These are phyloP conservation scores for Crenichthys baileyi DNA, from an alignment of 2,797 vertebrate genomes.

Conservation along the genomic window DNA sequence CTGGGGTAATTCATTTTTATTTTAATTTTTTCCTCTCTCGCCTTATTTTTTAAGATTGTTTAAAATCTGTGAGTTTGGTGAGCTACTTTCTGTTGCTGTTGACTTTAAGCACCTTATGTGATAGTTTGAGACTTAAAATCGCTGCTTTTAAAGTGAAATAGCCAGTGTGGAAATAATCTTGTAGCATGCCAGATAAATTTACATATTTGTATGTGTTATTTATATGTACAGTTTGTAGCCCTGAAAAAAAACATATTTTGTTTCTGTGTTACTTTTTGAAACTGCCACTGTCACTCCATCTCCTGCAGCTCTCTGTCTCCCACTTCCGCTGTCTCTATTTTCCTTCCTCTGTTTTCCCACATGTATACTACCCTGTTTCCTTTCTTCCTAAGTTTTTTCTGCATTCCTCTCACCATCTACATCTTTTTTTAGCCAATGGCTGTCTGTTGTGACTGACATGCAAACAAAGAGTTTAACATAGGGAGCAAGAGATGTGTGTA, in stretches of 20 bases:
- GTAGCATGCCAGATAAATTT: constrained; percentile 44
- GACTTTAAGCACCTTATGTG: constrained; percentile 27
- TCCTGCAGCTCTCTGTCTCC: constrained; percentile 34
- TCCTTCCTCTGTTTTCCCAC: constrained; percentile 41
- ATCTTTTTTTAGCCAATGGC: constrained; percentile 53
- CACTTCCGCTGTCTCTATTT: constrained; percentile 46
- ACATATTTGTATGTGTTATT: constrained; percentile 30
- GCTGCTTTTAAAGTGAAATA: constrained; percentile 42
- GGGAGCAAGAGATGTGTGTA: constrained; percentile 27
- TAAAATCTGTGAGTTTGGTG: constrained; percentile 10
- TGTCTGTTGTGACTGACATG: constrained; percentile 29
- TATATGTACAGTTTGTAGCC: constrained; percentile 46
- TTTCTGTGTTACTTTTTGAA: background rate
- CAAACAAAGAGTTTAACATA: background rate
- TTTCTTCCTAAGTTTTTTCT: constrained; percentile 55
- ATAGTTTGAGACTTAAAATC: constrained; percentile 32
- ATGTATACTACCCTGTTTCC: constrained; percentile 42
- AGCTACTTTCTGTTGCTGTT: constrained; percentile 10
- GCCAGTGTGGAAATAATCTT: constrained; percentile 47
- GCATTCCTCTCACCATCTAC: constrained; percentile 30
- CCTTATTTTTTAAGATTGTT: background rate
- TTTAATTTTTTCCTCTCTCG: background rate
- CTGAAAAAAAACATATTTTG: constrained; percentile 7
- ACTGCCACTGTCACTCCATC: constrained; percentile 5
- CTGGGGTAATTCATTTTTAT: background rate